phyloP scores from a whole-genome alignment of 2,888 invertebrate genomes.

The Reticulitermes lucifugus region DNA sequence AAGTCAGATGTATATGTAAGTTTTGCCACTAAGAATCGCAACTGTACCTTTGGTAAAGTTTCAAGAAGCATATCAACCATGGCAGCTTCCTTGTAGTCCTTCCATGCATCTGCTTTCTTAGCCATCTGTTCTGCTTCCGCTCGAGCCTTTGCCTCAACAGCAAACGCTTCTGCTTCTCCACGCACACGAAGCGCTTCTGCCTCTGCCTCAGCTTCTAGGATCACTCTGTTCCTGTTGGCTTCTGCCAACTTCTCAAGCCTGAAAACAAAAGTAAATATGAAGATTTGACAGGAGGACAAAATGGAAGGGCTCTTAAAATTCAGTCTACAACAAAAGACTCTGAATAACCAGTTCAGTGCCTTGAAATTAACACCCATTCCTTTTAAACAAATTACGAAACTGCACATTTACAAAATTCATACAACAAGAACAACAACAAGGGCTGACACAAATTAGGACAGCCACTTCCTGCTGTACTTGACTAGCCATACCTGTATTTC shows the following conservation, averaged over 20 bases:
- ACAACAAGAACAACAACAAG: too few relatives aligned
- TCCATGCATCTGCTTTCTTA: slow-evolving; percentile 97
- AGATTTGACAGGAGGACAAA: too few relatives aligned
- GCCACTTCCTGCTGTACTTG: too few relatives aligned
- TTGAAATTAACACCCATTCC: too few relatives aligned
- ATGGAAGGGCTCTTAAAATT: too few relatives aligned
- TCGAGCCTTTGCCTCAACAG: slow-evolving; percentile 93
- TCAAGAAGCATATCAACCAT: slow-evolving; percentile 98
- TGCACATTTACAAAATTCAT: too few relatives aligned
- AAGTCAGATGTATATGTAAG: too few relatives aligned
- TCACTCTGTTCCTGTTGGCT: slow-evolving; percentile 86
- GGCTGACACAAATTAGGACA: too few relatives aligned
- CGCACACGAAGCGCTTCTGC: slow-evolving; percentile 89
- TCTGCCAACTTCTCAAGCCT: slow-evolving; percentile 94
- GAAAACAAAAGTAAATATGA: not conserved
- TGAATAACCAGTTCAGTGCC: too few relatives aligned
- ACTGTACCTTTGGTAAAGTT: slow-evolving; percentile 91
- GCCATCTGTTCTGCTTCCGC: slow-evolving; percentile 98
- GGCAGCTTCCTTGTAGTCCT: slow-evolving; percentile 94
- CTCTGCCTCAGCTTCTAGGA: slow-evolving; percentile 96
- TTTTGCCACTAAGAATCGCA: not conserved
- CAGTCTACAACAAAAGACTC: too few relatives aligned
- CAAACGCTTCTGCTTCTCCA: slow-evolving; percentile 92
- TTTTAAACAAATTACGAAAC: too few relatives aligned
- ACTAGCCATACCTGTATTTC: slow-evolving; percentile 70